A percentile compares a stretch with the other conserved stretches of the same genome.
phyloP scores from a whole-genome alignment of 1,140 invertebrate genomes.

The Drosophila nigrodunni region DNA sequence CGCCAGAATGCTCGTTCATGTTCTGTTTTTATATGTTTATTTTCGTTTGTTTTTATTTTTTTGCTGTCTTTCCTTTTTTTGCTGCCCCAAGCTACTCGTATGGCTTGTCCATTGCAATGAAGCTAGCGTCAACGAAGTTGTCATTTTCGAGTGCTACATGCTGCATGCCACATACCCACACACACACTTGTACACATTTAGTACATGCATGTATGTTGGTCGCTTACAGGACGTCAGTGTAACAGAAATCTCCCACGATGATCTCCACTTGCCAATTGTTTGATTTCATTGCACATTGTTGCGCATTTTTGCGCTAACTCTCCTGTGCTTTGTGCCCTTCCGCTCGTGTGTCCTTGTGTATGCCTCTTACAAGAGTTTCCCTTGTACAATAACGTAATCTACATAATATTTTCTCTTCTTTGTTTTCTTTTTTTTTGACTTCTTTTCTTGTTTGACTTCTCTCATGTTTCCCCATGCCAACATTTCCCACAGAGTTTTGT shows the following conservation, averaged over 20 bases:
- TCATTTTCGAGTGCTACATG: conserved; percentile 76
- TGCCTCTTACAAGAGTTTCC: conserved; percentile 66
- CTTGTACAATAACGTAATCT: conserved; percentile 81
- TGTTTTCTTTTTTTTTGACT: too few species aligned
- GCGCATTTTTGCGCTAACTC: conserved; percentile 57
- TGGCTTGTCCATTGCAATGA: conserved; percentile 57
- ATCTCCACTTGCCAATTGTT: conserved; percentile 69
- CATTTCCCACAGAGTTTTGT: conserved; percentile 70
- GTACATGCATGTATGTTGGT: not conserved
- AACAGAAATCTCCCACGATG: conserved; percentile 38
- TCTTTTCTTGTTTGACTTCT: conserved; percentile 72
- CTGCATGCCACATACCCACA: conserved; percentile 10
- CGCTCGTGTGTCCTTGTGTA: conserved; percentile 17
- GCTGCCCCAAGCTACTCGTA: conserved; percentile 26
- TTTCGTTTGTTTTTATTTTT: conserved; percentile 12
- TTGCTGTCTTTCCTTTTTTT: conserved; percentile 5
- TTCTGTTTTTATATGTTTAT: conserved; percentile 33
- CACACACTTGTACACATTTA: not conserved
- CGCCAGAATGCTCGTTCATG: conserved; percentile 17
- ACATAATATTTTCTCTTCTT: conserved; percentile 55
- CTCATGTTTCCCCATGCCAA: conserved; percentile 76
- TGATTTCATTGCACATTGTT: conserved; percentile 79
- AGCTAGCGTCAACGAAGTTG: conserved; percentile 76
- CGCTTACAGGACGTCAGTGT: conserved; percentile 29
- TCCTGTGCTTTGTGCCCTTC: conserved; percentile 26